These are phyloP conservation scores for Eulemur rufifrons DNA, from an alignment of 2,113 vertebrate species.

Conservation along the genomic window DNA sequence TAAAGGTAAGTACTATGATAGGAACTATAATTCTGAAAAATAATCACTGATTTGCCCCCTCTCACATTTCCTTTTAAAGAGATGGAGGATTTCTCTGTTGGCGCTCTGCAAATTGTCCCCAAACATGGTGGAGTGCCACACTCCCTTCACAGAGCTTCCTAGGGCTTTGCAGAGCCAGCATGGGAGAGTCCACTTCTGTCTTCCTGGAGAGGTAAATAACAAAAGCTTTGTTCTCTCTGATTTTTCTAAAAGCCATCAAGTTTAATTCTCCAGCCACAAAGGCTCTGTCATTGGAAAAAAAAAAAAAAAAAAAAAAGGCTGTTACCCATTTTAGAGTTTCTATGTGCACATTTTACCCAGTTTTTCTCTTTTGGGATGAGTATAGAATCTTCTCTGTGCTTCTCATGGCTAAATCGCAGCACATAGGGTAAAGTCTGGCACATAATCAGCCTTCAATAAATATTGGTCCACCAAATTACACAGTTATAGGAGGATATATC, in stretches of 20 bases:
- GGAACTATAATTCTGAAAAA: not conserved
- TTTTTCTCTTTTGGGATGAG: not conserved
- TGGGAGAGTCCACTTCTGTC: not conserved
- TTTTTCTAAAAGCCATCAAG: not conserved
- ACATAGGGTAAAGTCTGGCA: not conserved
- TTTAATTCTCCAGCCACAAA: not conserved
- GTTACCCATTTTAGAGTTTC: not conserved
- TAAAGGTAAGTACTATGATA: not conserved
- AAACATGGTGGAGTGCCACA: not conserved
- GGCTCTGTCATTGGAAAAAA: not conserved
- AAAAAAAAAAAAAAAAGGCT: not conserved
- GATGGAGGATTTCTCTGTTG: accelerated
- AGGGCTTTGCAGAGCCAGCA: not conserved
- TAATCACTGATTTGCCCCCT: too few relatives aligned
- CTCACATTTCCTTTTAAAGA: not conserved
- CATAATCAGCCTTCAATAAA: not conserved
- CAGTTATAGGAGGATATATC: not conserved
- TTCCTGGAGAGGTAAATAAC: not conserved
- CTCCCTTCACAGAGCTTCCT: accelerated
- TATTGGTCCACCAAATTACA: not conserved
- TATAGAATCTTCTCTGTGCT: accelerated
- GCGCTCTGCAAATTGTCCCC: accelerated
- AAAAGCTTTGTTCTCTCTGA: not conserved
- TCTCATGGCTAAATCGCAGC: not conserved
- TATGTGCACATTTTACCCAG: accelerated